Base-by-base conservation (phyloP, 2,113 vertebrate species). In the Ochotona curzoniae region DNA sequence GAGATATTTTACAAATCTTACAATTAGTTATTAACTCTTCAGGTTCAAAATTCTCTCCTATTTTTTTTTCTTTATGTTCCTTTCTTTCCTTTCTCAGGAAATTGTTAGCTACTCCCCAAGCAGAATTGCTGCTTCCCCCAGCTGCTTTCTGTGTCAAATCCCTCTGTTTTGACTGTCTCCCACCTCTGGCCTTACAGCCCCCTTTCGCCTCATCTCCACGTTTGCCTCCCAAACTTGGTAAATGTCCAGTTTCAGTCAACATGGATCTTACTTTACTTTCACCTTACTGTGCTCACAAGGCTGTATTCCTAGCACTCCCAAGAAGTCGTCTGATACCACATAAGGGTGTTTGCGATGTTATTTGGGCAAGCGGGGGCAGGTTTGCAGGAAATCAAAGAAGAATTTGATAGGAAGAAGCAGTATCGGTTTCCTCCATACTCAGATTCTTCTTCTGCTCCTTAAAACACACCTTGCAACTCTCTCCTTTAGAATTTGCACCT, bases 11-110 rank as follows among this genome's bases (percentile, higher is more conserved):
- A 93, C 35, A 93, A 35, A 44, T 93, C 63, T 89, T 79, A 87
- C 66, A 78, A 87, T 61, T 93, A 83, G 47, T 87, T 91, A 89
- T 94, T 91, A 96, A 87, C 91, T 91, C 66, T 95, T 91, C 86
- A 82, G 71, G 79, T 93, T 89, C 91, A 93, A 95, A 57, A 35
- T 82, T 87, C 26, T 94, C 66, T 89, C 79, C 89, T 81, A 69
- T 84, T 81, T 81, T 87, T 49, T 54, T 83, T 81, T 54, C 44
- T 57, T 70, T 44, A 44, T 44, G 38, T 12, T 57, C 14, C 4
- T 44, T 61, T 60, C 70, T 64, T 32, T 57, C 71, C 84, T 51
- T 90, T 63, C 70, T 94, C 69, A 23, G 66, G 78, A 89, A 91
- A 91, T 26, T 80, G 57, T 51, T 54, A 5, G 78, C 96, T 96